These are phyloP conservation scores for Meghimatium bilineatum DNA, from an alignment of 2,888 invertebrate species.

Conservation along the genomic window DNA sequence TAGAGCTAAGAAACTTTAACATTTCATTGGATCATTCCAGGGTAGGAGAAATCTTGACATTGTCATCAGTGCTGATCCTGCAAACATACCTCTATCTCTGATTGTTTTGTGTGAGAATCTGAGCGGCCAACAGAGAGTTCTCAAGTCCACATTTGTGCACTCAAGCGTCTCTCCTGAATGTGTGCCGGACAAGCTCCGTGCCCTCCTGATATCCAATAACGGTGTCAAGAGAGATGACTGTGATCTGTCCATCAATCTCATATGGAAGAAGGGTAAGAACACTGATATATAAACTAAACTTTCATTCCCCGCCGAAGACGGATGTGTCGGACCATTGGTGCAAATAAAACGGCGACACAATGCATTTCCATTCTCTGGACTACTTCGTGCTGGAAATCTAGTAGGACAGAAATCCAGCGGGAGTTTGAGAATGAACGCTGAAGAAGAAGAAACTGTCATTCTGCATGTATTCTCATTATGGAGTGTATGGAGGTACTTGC, in stretches of 20 bases:
- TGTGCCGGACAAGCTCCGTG: constrained; percentile 65
- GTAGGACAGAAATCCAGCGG: no score
- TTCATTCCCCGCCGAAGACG: no score
- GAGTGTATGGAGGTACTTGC: no score
- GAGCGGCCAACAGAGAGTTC: constrained; percentile 79
- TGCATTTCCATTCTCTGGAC: no score
- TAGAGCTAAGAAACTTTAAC: no score
- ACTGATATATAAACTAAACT: no score
- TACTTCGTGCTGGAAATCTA: no score
- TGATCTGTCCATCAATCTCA: constrained; percentile 82
- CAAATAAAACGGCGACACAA: no score
- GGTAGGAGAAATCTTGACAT: constrained; percentile 79
- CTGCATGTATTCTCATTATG: no score
- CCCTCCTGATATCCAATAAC: constrained; percentile 52
- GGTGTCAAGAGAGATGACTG: constrained; percentile 64
- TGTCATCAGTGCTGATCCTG: constrained; percentile 83
- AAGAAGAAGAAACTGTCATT: no score
- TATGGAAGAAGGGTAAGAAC: constrained; percentile 83
- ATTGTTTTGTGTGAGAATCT: constrained; percentile 81
- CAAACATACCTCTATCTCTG: constrained; percentile 84
- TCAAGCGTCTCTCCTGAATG: constrained; percentile 80
- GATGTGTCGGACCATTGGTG: no score
- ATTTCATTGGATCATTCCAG: neutral
- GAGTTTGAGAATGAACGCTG: no score
- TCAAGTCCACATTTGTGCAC: constrained; percentile 82